Evolutionary conservation across 2,113 vertebrate species (phyloP).

Genomic region (Hoplias malabaricus): DNA sequence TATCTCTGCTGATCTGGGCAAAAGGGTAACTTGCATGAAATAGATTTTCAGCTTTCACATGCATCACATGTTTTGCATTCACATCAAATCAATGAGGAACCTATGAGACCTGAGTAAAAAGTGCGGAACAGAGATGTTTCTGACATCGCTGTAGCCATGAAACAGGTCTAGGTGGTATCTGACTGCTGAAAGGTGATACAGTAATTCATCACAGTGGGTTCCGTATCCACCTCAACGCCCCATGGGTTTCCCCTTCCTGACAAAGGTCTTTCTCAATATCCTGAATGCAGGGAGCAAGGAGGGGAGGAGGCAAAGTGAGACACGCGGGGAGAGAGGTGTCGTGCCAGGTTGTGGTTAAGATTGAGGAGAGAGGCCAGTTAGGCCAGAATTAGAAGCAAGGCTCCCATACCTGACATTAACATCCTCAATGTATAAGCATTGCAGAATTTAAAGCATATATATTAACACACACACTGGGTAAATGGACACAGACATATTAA

Average conservation of each 20-base stretch:
- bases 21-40: too few relatives aligned
- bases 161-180: conserved; percentile 50
- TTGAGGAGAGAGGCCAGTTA: conserved; percentile 42
- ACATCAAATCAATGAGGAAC: neutral
- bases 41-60: too few relatives aligned
- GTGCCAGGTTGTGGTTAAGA: conserved; percentile 60
- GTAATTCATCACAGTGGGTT: conserved; percentile 56
- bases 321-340: conserved; percentile 42
- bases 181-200: conserved; percentile 65
- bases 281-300: conserved; percentile 51
- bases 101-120: neutral
- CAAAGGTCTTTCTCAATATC: conserved; percentile 76
- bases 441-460: too few relatives aligned
- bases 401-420: conserved; percentile 44
- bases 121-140: neutral
- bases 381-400: conserved; percentile 56
- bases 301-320: conserved; percentile 3
- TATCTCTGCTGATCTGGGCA: too few relatives aligned
- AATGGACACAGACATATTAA: neutral
- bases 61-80: too few relatives aligned
- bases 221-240: conserved; percentile 50
- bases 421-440: conserved; percentile 52
- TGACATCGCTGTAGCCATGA: neutral
- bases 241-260: conserved; percentile 69
- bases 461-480: conserved; percentile 34